phyloP scores from a whole-genome alignment of 1,140 invertebrate species.

The Pseudomyrmex cubaensis region DNA sequence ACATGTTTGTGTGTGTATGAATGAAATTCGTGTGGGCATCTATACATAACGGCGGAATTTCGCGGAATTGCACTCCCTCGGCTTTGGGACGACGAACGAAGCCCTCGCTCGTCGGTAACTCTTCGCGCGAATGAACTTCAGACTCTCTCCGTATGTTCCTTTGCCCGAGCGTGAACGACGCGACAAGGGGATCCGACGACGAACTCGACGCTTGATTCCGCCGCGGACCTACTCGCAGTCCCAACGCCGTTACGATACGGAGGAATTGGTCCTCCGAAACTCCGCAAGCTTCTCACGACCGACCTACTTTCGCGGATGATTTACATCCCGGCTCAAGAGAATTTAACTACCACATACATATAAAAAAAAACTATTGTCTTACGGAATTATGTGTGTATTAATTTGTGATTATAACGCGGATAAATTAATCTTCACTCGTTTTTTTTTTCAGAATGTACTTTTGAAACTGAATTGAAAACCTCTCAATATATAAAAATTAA shows the following conservation, averaged over 20 bases:
- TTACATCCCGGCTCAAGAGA: background rate
- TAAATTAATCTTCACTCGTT: background rate
- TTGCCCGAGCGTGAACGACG: constrained; percentile 16
- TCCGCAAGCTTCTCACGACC: constrained; percentile 13
- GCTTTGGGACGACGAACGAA: background rate
- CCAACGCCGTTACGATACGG: background rate
- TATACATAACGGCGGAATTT: constrained; percentile 22
- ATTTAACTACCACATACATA: background rate
- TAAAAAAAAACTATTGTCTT: background rate
- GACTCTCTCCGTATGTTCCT: background rate
- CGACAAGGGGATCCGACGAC: background rate
- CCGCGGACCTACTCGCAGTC: constrained; percentile 3
- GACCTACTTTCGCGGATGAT: constrained; percentile 7
- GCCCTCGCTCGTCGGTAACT: background rate
- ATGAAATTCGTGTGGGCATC: background rate
- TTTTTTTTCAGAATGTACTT: too few relatives aligned
- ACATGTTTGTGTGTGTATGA: too few relatives aligned
- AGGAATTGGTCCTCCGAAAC: constrained; percentile 34
- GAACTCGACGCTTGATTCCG: background rate
- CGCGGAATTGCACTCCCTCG: background rate
- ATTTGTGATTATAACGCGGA: background rate
- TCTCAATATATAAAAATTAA: too few relatives aligned
- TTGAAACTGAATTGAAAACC: too few relatives aligned
- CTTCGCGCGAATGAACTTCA: constrained; percentile 29
- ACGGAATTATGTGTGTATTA: background rate